Base-by-base conservation (phyloP, 1,140 invertebrate genomes). In the Muscidifurax raptorellus region DNA sequence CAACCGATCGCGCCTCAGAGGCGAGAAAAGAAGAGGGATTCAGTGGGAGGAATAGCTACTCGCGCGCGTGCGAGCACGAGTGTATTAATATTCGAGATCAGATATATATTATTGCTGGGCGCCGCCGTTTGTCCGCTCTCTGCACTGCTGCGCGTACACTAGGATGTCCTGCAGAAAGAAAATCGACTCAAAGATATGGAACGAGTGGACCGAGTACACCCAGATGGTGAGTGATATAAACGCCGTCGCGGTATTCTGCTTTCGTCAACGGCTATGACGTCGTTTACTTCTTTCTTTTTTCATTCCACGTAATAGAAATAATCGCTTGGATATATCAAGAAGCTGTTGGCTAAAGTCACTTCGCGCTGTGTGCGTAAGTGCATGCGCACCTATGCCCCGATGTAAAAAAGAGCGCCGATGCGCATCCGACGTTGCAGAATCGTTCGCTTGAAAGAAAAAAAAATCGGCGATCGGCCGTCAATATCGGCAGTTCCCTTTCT, bases 81-180 rank as follows among this genome's bases (percentile, higher is more conserved):
- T 77, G 28, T 77, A 77, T 83, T 83, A 79, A 78, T 83, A 83
- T 83, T 72, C 64, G 82, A 71, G 82, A 72, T 83, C 82, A 30
- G 71, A 75, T 75, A 81, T 1, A 30, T n/a, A n/a, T n/a, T n/a
- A n/a, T 9, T 4, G 36, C 28, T 71, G n/a, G 47, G 47, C 12
- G 47, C 36, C 2, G 15, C 30, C 32, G 32, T n/a, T n/a, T n/a
- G n/a, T n/a, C n/a, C n/a, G n/a, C n/a, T n/a, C n/a, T n/a, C n/a
- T n/a, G n/a, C n/a, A n/a, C n/a, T n/a, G n/a, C n/a, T n/a, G n/a
- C n/a, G n/a, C n/a, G 36, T 36, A 9, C 36, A 36, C 7, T 40
- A 59, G 18, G 5, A 91, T 91, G 90, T 90, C 90, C 78, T 91
- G 90, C 77, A 82, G 88, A 69, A 90, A 85, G 85, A 91, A 90